Conservation (phyloP, 2,888 invertebrate genomes). For the Molorchus minor region DNA sequence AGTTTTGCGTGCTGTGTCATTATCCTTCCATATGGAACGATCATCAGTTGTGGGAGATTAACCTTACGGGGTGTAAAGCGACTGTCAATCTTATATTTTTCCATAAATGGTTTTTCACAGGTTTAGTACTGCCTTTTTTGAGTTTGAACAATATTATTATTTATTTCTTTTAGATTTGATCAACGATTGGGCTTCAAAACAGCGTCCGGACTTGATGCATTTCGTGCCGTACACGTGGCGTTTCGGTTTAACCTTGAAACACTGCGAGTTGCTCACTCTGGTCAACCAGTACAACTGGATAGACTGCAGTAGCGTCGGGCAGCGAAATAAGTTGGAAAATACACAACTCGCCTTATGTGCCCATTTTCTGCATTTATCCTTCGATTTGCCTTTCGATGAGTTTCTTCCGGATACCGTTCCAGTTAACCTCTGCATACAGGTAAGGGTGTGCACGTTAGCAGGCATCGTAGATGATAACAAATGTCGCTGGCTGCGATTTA, state of each 20-base stretch:
- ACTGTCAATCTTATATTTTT: slow-evolving; percentile 91
- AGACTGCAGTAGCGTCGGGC: slow-evolving; percentile 94
- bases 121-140: no score
- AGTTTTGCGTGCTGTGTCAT: slow-evolving; percentile 87
- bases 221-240: slow-evolving; percentile 98
- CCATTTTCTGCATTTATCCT: slow-evolving; percentile 90
- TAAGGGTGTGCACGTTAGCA: no score
- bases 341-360: slow-evolving; percentile 94
- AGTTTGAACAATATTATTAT: not conserved
- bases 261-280: slow-evolving; percentile 92
- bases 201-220: slow-evolving; percentile 89
- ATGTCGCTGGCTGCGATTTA: no score
- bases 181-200: slow-evolving; percentile 96
- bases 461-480: no score
- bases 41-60: slow-evolving; percentile 93
- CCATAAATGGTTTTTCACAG: slow-evolving; percentile 95
- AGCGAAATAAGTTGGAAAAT: slow-evolving; percentile 75
- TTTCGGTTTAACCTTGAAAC: slow-evolving; percentile 88
- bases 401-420: slow-evolving; percentile 91
- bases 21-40: slow-evolving; percentile 97
- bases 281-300: slow-evolving; percentile 99
- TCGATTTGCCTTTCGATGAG: slow-evolving; percentile 93
- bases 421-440: slow-evolving; percentile 90
- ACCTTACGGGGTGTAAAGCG: slow-evolving; percentile 93
- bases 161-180: slow-evolving; percentile 77